Conservation (phyloP, 2,888 invertebrate genomes). For the Diabrotica balteata region DNA sequence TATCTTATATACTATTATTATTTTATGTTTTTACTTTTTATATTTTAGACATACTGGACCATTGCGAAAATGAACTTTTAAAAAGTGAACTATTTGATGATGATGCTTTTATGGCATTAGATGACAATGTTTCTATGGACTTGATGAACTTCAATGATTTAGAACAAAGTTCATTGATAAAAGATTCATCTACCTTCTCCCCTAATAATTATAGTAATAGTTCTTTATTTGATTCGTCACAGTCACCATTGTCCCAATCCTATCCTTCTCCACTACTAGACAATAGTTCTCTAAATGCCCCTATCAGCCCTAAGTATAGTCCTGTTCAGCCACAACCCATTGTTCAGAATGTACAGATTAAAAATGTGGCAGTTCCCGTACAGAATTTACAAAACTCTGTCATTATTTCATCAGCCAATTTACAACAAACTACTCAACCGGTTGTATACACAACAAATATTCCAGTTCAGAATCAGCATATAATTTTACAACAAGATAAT, state of each 20-base stretch:
- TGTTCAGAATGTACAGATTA: conserved; percentile 39
- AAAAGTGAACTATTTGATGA: conserved; percentile 64
- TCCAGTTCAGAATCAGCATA: conserved; percentile 46
- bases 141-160: conserved; percentile 60
- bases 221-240: conserved; percentile 33
- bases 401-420: conserved; percentile 48
- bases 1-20: no score
- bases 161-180: conserved; percentile 44
- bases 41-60: conserved; percentile 68
- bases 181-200: conserved; percentile 43
- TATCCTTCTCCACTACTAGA: conserved; percentile 17
- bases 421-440: conserved; percentile 47
- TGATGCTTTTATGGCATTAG: conserved; percentile 62
- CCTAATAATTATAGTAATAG: conserved; percentile 33
- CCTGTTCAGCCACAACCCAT: conserved; percentile 37
- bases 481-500: conserved; percentile 45
- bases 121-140: conserved; percentile 61
- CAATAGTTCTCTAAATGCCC: conserved; percentile 16
- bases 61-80: conserved; percentile 73
- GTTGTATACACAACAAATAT: conserved; percentile 54
- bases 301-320: conserved; percentile 37
- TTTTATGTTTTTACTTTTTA: conserved; percentile 9
- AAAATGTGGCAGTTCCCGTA: conserved; percentile 32
- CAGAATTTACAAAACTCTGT: conserved; percentile 40
- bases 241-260: conserved; percentile 47